Evolutionary conservation across 1,140 invertebrate genomes (phyloP), one percentile per base, ranked within the genome.

Genomic region (Galendromus occidentalis): DNA sequence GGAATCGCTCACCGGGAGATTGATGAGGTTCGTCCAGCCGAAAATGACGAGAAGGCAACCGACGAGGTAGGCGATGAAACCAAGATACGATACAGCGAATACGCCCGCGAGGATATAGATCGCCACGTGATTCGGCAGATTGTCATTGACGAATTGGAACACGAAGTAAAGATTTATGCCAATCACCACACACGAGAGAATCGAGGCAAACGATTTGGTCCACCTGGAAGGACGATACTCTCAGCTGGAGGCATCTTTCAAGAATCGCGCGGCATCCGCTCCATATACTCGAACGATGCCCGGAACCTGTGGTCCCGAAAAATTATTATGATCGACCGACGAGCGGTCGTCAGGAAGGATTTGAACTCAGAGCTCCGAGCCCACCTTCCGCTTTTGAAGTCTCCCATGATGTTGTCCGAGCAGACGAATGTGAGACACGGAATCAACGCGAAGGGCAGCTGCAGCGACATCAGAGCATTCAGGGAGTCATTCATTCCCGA

Each of bases 371-470:
- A 63, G 47, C 44, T 64, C 42, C 7, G 44, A 66, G 76, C 81
- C 75, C 78, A 86, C 83, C 79, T 71, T 77, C 84, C 84, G 76
- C 86, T 88, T 44, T 79, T 81, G 72, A 88, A 90, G 69, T 86
- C 82, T 44, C 86, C 86, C 90, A 94, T 94, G 5, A 93, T 83
- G 45, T 79, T 76, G 64, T 75, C 74, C 70, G 85, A 85, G 64
- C 85, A 86, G 0, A 88, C 92, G 71, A 94, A 93, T 0, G 88
- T 87, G 29, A 93, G 82, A 0, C 87, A 86, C 18, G 91, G 90
- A 66, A 94, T 76, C 7, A 88, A 81, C 17, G 91, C 86, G 73
- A 88, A 88, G 1, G 86, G 86, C 66, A 88, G 73, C 71, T 91
- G 88, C 0, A 91, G 75, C 67, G 83, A 86, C 88, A 91, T 91